Base-by-base conservation (phyloP, 1,140 invertebrate species). In the Onthophagus taurus region DNA sequence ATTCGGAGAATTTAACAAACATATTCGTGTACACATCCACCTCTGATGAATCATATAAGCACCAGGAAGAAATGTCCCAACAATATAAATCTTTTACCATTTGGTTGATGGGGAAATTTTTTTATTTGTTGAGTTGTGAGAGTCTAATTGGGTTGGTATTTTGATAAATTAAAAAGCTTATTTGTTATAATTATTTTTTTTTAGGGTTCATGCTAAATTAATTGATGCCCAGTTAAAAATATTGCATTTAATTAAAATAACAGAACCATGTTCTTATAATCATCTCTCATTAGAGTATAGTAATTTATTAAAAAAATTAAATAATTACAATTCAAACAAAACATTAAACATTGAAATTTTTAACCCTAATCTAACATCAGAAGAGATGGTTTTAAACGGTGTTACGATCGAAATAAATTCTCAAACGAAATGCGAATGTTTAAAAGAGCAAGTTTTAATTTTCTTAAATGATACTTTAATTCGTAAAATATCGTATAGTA, bases 31-130 rank as follows among this genome's bases (percentile, higher is more conserved):
- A 68, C 34, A 54, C 58, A 33, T 50, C 58, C 29, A 61, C 67
- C 38, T 57, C 58, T 5, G 53, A 51, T 3, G 60, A 67, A 47
- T 63, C 63, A 45, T 64, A 65, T 39, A 63, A 69, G 45, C 55
- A 58, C 16, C 68, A 71, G 47, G 24, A 58, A 34, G 36, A 39
- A 19, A 51, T 60, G 12, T 36, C 48, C 16, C 38, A 52, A 20
- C 59, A 60, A 44, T 74, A 74, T 51, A 61, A 59, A 51, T 62
- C 67, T 1, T 76, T 76, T 48, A 72, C 72, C 49, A 69, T 67
- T 29, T 76, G 74, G 74, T 54, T 75, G 11, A 46, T 75, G 13
- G 72, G 72, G 13, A 63, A 69, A 51, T 59, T 75, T 46, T 72
- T 75, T 54, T 75, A 74, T 63, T 58, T 75, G 3, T 67, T 70